Base-by-base conservation (phyloP, 2,888 invertebrate genomes). In the Drosophila limbata region DNA sequence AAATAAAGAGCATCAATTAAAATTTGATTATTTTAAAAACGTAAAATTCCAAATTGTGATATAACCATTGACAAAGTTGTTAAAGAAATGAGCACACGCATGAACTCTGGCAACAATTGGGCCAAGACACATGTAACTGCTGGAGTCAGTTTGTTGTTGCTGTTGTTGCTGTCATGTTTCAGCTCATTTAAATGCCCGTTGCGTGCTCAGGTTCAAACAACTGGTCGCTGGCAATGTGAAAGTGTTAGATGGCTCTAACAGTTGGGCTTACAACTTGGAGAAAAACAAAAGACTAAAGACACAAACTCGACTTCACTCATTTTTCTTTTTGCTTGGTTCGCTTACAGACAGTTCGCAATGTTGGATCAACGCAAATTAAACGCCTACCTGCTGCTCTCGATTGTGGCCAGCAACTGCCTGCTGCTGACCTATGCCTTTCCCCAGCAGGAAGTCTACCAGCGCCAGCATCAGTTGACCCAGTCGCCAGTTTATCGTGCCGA, bases 381-480 rank as follows among this genome's bases (percentile, higher is more conserved):
- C 84, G 95, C 96, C 64, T 95, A 96, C 94, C 94, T 95, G 86
- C 93, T 97, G 70, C 93, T 96, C 86, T 94, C 94, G 89, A 94
- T 97, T 71, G 94, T 96, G 88, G 94, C 95, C 86, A 94, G 95
- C 84, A 95, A 95, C 80, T 93, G 94, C 71, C 93, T 96, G 56
- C 93, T 96, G 69, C 94, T 95, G 82, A 95, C 95, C 68, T 92
- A 95, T 71, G 95, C 96, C 47, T 95, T 95, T 89, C 96, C 96
- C 6, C 94, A 94, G 87, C 90, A 89, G 73, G 91, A 91, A 64
- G 80, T 85, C 17, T 88, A 91, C 57, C 92, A 91, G 73, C 85
- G 88, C 17, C 88, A 88, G 19, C 78, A 84, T 37, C 77, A 77
- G 59, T 37, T 86, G 59, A 47, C 60, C 55, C 79, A 83, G 44